Base-by-base conservation (phyloP, 1,140 invertebrate genomes). In the Drosophila micromelanica region DNA sequence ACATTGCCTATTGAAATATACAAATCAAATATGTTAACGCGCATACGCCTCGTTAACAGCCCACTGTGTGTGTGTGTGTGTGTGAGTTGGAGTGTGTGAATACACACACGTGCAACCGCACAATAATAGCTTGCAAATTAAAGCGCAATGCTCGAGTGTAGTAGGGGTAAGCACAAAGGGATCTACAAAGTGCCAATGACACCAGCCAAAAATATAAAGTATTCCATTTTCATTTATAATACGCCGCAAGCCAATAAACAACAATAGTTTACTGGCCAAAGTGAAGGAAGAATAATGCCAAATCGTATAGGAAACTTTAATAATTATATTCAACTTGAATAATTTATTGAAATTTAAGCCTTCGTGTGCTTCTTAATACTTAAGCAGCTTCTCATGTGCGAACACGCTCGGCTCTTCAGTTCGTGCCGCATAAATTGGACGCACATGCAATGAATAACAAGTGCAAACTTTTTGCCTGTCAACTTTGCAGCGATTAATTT, bases 1-100 rank as follows among this genome's bases (percentile, higher is more conserved):
- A 52, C 46, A 23, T 32, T 32, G 51, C 52, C 74, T 61, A 61
- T 61, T 76, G 62, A 56, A 64, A 67, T 76, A 72, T 56, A 76
- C 74, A 76, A 76, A 76, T 73, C 73, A 76, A 73, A 76, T 73
- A 73, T 76, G 63, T 76, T 68, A 76, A 76, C 70, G 40, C 55
- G 56, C 42, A 71, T 72, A 72, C 68, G 69, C 69, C 55, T 65
- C 65, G 69, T 73, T 69, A 73, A 52, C 62, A 76, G 63, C 54
- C 67, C 73, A 51, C 63, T 61, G 76, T 57, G 27, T 49, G 37
- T 57, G 11, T 56, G 27, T 48, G 27, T 40, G 38, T n/a, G 45
- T 63, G 42, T 64, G 23, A 49, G 20, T 49, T 27, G 37, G 35
- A 15, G 42, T 46, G 35, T 54, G 46, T 15, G 48, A 37, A 38